Conservation (phyloP, 1,140 invertebrate genomes). For the Scaptomyza hsui region DNA sequence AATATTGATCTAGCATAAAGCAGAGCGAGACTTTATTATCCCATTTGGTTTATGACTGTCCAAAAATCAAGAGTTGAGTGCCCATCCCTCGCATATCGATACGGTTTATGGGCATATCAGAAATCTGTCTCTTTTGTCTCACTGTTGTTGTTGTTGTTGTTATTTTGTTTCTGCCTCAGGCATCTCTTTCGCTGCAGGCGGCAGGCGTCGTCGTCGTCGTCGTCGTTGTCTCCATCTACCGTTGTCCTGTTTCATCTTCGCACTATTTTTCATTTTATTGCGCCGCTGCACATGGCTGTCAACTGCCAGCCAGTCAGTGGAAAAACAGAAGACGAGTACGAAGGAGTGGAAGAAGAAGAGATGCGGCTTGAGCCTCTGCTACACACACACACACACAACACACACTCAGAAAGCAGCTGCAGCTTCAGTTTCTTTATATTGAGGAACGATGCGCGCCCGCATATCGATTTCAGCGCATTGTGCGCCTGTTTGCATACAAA, state of each 20-base stretch:
- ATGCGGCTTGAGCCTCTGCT: conserved; percentile 32
- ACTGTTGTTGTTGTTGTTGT: not conserved
- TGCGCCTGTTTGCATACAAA: conserved; percentile 78
- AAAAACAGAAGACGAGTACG: not conserved
- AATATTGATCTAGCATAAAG: not conserved
- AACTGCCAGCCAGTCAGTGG: conserved; percentile 64
- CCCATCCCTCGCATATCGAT: conserved; percentile 31
- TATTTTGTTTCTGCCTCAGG: not conserved
- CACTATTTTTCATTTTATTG: conserved; percentile 78
- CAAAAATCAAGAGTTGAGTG: conserved; percentile 7
- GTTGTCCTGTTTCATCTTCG: conserved; percentile 43
- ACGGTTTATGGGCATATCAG: conserved; percentile 45
- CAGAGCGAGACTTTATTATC: not conserved
- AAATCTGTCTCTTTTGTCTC: conserved; percentile 25
- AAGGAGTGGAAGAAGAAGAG: too few species aligned
- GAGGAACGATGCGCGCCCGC: conserved; percentile 49
- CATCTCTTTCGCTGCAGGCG: conserved; percentile 49
- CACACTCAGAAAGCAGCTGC: conserved; percentile 7
- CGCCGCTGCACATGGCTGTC: conserved; percentile 78
- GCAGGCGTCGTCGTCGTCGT: conserved; percentile 22
- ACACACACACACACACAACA: not conserved
- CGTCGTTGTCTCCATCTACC: conserved; percentile 1
- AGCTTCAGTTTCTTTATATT: conserved; percentile 1
- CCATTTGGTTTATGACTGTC: conserved; percentile 1
- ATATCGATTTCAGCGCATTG: conserved; percentile 78